phyloP scores from a whole-genome alignment of 1,140 invertebrate species.

The Drosophila repletoides region DNA sequence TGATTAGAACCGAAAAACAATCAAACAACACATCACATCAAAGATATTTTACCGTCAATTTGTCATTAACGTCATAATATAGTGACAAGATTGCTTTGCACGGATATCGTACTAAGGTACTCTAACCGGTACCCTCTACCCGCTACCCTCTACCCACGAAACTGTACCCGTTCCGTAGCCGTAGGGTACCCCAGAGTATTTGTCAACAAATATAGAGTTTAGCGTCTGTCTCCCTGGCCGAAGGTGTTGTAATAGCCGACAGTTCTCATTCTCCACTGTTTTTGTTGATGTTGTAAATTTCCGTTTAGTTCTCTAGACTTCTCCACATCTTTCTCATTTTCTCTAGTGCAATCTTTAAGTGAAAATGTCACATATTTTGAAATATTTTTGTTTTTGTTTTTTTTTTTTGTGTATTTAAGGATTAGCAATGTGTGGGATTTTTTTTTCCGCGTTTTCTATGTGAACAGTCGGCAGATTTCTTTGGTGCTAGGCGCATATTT shows the following conservation, averaged over 20 bases:
- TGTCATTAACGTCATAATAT: slow-evolving; percentile 80
- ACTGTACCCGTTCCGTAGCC: not conserved
- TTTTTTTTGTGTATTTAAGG: slow-evolving; percentile 46
- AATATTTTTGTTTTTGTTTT: slow-evolving; percentile 31
- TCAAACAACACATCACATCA: slow-evolving; percentile 78
- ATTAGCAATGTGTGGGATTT: slow-evolving; percentile 75
- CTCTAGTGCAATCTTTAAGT: slow-evolving; percentile 29
- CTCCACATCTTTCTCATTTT: not conserved
- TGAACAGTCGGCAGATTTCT: slow-evolving; percentile 35
- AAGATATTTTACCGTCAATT: slow-evolving; percentile 70
- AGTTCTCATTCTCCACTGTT: slow-evolving; percentile 10
- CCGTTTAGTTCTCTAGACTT: slow-evolving; percentile 34
- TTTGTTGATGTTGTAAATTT: slow-evolving; percentile 64
- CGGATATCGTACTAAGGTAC: slow-evolving; percentile 58
- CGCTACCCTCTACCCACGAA: not conserved
- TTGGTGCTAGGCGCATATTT: slow-evolving; percentile 48
- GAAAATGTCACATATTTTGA: slow-evolving; percentile 66
- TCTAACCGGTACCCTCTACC: not conserved
- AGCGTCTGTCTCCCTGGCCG: slow-evolving; percentile 52
- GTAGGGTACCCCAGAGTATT: slow-evolving; percentile 31
- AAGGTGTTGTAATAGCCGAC: slow-evolving; percentile 70
- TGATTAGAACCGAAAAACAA: slow-evolving; percentile 79
- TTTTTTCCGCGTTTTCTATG: slow-evolving; percentile 52
- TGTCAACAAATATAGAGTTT: slow-evolving; percentile 73
- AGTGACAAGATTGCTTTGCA: slow-evolving; percentile 81